Base-by-base conservation (phyloP, 23 tunicate genomes). In the Ascidia mentula region DNA sequence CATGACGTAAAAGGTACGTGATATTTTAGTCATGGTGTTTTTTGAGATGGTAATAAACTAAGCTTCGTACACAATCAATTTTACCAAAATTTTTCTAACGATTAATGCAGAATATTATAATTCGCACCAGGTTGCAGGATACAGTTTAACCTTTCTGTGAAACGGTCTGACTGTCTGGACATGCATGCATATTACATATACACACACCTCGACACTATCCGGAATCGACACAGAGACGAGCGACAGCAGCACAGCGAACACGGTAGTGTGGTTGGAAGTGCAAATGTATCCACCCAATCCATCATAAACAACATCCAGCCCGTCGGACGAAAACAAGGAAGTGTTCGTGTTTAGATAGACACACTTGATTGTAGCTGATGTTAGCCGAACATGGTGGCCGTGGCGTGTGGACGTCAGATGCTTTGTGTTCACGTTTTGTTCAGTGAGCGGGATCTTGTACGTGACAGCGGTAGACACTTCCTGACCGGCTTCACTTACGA, bases 211-310 rank as follows among this genome's bases (percentile, higher is more conserved):
- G 65, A 53, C 65, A 28, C 65, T 53, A 5, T 53, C 28, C 13
- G 65, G 65, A 9, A 53, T 53, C 65, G 65, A 20, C 65, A 53
- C 65, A 26, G 65, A 53, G 22, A 53, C 65, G 24, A 53, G 65
- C 7, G 65, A 53, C 65, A 53, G 13, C 12, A 53, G 65, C 22
- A 53, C 65, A 5, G 65, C 65, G 65, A 53, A 53, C 24, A 53
- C 65, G 24, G 65, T 53, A 26, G 65, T 53, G 13, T 53, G 65
- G 65, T 53, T 53, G 1, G 65, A 53, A 26, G 22, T 28, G 65
- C 65, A 53, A 53, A 20, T 26, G 24, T 53, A 53, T 26, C 13
- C 65, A 9, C 65, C 65, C 28, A 28, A 6, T 9, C 24, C 13
- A 1, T 9, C 65, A 28, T 53, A 53, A 26, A 53, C 65, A 26